phyloP scores from a whole-genome alignment of 2,113 vertebrate genomes.

The Sebastes schlegelii region DNA sequence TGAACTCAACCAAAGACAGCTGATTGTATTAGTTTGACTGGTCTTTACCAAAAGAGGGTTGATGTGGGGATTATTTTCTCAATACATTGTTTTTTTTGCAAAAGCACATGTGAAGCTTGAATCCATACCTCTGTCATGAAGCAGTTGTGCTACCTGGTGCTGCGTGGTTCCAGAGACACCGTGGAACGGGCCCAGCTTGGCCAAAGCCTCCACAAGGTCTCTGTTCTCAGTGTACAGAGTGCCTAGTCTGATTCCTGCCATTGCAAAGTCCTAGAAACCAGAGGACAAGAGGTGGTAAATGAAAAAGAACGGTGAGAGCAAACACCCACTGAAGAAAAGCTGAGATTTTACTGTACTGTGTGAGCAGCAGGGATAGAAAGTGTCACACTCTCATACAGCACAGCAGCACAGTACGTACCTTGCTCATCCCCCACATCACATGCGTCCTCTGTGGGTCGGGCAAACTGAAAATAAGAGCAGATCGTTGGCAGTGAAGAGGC shows the following conservation, averaged over 20 bases:
- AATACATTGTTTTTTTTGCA: neutral
- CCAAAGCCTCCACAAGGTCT: constrained; percentile 89
- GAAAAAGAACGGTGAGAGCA: constrained; percentile 13
- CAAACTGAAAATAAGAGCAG: constrained; percentile 85
- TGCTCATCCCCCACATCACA: constrained; percentile 94
- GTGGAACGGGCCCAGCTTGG: constrained; percentile 89
- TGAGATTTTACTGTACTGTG: constrained; percentile 8
- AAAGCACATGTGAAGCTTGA: neutral
- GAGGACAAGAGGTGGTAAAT: neutral
- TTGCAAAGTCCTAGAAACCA: constrained; percentile 91
- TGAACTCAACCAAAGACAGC: neutral
- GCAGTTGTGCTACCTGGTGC: constrained; percentile 90
- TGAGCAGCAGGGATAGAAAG: constrained; percentile 12
- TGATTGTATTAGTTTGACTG: neutral
- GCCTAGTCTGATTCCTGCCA: constrained; percentile 91
- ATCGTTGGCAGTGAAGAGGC: constrained; percentile 52
- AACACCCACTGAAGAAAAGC: constrained; percentile 10
- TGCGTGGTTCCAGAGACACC: constrained; percentile 90
- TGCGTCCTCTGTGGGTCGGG: constrained; percentile 97
- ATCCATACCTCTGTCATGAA: constrained; percentile 89
- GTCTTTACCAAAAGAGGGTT: neutral
- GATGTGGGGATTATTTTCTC: neutral
- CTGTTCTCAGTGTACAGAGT: constrained; percentile 91
- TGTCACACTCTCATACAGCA: neutral
- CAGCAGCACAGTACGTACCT: constrained; percentile 83